Evolutionary conservation across 2,113 vertebrate species (phyloP).

Genomic region (Oreotragus oreotragus): DNA sequence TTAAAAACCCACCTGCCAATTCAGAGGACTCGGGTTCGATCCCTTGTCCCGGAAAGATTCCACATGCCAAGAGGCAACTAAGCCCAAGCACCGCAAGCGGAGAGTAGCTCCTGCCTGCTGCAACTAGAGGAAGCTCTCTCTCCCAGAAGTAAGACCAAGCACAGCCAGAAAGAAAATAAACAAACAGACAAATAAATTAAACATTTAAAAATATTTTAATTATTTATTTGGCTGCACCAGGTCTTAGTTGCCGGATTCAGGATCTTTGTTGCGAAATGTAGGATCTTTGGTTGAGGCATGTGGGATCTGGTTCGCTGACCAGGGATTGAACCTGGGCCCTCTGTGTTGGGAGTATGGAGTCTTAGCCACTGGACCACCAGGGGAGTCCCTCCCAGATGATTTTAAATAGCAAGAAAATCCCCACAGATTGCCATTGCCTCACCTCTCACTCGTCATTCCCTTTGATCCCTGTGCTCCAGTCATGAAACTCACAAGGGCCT

Average conservation of each 20-base stretch:
- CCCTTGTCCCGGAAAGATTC: background rate
- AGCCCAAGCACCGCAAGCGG: background rate
- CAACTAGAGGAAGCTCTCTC: background rate
- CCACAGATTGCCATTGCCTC: background rate
- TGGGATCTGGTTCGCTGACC: background rate
- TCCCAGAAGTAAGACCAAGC: background rate
- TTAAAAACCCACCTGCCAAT: background rate
- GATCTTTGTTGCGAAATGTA: background rate
- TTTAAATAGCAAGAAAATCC: background rate
- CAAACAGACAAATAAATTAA: background rate
- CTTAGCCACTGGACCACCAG: background rate
- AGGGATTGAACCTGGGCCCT: background rate
- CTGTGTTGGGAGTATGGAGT: background rate
- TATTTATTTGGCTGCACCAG: background rate
- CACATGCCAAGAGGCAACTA: background rate
- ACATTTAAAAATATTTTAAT: background rate
- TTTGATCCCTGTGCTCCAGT: background rate
- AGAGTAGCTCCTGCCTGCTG: background rate
- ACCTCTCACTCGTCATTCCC: background rate
- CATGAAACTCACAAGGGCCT: background rate
- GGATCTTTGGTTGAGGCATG: background rate
- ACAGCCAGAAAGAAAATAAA: background rate
- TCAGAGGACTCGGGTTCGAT: fast-evolving
- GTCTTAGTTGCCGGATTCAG: background rate
- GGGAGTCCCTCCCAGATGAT: background rate